Evolutionary conservation across 2,888 invertebrate genomes (phyloP).

Genomic region (Toxonevra muliebris): DNA sequence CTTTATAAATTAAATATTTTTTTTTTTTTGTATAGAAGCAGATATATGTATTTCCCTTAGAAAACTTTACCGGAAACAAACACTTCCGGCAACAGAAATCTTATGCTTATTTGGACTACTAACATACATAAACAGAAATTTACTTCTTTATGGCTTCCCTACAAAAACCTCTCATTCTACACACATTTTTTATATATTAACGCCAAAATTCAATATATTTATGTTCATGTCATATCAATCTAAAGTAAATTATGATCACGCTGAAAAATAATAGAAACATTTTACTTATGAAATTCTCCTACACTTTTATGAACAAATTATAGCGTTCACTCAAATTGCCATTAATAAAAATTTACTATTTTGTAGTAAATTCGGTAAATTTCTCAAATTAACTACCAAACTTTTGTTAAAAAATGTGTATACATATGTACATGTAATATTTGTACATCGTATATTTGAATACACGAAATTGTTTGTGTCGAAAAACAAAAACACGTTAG

Average conservation of each 20-base stretch:
- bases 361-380: neutral
- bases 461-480: neutral
- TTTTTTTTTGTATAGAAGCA: too few relatives aligned
- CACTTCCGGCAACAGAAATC: too few relatives aligned
- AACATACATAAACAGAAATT: too few relatives aligned
- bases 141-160: too few relatives aligned
- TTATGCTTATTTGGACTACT: too few relatives aligned
- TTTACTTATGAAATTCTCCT: neutral
- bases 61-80: too few relatives aligned
- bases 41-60: too few relatives aligned
- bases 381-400: slow-evolving; percentile 7
- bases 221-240: neutral
- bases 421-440: neutral
- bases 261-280: neutral
- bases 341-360: too few relatives aligned
- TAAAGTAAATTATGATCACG: neutral
- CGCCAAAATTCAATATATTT: neutral
- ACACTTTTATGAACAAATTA: neutral
- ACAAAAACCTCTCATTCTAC: too few relatives aligned
- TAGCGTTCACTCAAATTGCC: neutral
- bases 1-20: too few relatives aligned
- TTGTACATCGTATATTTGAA: slow-evolving; percentile 3
- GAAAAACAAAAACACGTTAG: slow-evolving; percentile 44
- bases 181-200: too few relatives aligned
- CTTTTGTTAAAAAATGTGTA: neutral